Conservation (phyloP, 2,888 invertebrate species). For the Scaptodrosophila latifasciaeformis region DNA sequence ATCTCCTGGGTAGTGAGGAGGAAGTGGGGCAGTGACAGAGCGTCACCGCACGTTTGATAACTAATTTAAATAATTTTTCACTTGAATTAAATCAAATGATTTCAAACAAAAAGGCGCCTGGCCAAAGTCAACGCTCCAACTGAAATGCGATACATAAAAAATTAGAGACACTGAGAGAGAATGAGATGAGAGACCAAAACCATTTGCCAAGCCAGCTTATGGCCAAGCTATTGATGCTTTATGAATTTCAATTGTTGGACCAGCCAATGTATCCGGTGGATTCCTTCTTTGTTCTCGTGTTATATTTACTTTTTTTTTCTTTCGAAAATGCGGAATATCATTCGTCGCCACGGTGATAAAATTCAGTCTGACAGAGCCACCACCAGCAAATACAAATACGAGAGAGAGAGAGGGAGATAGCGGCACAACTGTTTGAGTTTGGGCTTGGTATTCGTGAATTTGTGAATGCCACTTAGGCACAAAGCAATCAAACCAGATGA, state of each 20-base stretch:
- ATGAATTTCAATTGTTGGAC: constrained; percentile 59
- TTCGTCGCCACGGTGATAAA: not conserved
- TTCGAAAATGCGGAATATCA: not conserved
- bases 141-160: no score
- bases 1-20: constrained; percentile 4
- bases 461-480: constrained; percentile 51
- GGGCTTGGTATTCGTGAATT: constrained; percentile 37
- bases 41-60: constrained; percentile 53
- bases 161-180: no score
- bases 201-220: not conserved
- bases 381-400: no score
- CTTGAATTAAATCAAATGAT: constrained; percentile 66
- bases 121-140: no score
- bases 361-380: constrained; percentile 40
- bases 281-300: no score
- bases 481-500: constrained; percentile 63
- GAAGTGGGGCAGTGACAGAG: not conserved
- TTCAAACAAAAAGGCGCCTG: constrained; percentile 50
- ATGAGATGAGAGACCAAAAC: no score
- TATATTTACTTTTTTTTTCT: not conserved
- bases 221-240: constrained; percentile 48
- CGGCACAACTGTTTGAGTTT: constrained; percentile 56
- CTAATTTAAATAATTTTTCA: constrained; percentile 67
- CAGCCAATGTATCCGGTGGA: not conserved
- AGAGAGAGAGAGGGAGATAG: no score